Conservation (phyloP, 2,888 invertebrate species). For the Polydrusus tereticollis region DNA sequence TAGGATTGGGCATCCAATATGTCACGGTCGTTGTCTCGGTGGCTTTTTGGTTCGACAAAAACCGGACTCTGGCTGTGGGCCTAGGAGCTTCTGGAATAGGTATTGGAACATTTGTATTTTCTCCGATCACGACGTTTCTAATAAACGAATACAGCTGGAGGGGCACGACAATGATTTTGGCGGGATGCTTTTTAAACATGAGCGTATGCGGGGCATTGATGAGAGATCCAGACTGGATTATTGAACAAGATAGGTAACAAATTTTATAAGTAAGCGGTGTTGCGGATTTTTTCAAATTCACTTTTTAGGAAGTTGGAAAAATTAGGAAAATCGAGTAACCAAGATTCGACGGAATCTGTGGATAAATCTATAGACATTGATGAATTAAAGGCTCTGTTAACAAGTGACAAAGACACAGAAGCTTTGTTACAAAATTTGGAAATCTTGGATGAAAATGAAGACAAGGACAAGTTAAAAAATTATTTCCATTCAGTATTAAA, state of each 20-base stretch:
- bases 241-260: conserved; percentile 72
- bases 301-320: conserved; percentile 43
- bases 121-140: conserved; percentile 85
- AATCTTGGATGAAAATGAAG: conserved; percentile 66
- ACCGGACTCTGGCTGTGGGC: conserved; percentile 87
- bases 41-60: conserved; percentile 93
- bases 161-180: conserved; percentile 82
- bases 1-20: conserved; percentile 87
- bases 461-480: conserved; percentile 68
- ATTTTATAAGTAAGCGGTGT: neutral
- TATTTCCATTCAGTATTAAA: conserved; percentile 78
- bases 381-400: conserved; percentile 77
- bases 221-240: conserved; percentile 90
- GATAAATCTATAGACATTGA: conserved; percentile 73
- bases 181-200: conserved; percentile 86
- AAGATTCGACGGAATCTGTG: conserved; percentile 63
- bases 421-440: conserved; percentile 75
- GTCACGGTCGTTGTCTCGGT: conserved; percentile 93
- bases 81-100: conserved; percentile 91
- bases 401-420: conserved; percentile 78
- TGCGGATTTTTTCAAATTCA: too few relatives aligned
- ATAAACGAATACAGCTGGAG: conserved; percentile 87
- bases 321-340: conserved; percentile 55
- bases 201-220: conserved; percentile 89
- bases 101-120: conserved; percentile 89